These are phyloP conservation scores for Onychomys torridus DNA, from an alignment of 2,797 vertebrate genomes.

Conservation along the genomic window DNA sequence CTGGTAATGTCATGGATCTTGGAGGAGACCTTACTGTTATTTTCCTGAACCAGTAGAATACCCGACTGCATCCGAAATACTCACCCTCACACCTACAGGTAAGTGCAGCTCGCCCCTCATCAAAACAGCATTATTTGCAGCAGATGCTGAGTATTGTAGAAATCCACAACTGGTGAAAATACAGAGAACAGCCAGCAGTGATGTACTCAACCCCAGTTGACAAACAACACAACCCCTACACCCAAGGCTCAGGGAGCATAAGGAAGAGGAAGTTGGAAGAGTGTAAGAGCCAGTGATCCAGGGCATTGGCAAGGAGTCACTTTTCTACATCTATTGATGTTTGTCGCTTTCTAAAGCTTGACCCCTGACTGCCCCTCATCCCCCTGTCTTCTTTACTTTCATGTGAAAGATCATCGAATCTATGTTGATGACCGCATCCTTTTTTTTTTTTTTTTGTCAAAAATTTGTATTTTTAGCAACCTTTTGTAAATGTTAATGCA, in stretches of 20 bases:
- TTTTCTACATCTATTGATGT: not conserved
- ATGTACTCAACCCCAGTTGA: not conserved
- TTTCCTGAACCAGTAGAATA: not conserved
- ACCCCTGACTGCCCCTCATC: fast-evolving
- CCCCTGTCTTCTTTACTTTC: not conserved
- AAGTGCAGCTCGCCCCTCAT: not conserved
- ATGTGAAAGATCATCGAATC: not conserved
- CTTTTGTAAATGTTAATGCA: not conserved
- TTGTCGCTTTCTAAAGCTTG: not conserved
- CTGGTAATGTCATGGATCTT: not conserved
- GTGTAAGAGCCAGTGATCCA: not conserved
- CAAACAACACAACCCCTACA: not conserved
- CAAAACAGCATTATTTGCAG: not conserved
- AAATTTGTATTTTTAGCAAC: constrained; percentile 6
- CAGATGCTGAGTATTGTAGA: not conserved
- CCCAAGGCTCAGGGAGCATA: not conserved
- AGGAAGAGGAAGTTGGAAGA: not conserved
- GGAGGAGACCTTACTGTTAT: not conserved
- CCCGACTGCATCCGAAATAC: not conserved
- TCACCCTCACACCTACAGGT: not conserved
- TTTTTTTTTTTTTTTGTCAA: constrained; percentile 33
- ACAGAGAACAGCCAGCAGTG: no score
- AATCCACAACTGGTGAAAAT: not conserved
- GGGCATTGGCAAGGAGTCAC: fast-evolving
- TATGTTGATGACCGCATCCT: not conserved